Conservation (phyloP, 2,113 vertebrate genomes). For the Alligator mississippiensis region DNA sequence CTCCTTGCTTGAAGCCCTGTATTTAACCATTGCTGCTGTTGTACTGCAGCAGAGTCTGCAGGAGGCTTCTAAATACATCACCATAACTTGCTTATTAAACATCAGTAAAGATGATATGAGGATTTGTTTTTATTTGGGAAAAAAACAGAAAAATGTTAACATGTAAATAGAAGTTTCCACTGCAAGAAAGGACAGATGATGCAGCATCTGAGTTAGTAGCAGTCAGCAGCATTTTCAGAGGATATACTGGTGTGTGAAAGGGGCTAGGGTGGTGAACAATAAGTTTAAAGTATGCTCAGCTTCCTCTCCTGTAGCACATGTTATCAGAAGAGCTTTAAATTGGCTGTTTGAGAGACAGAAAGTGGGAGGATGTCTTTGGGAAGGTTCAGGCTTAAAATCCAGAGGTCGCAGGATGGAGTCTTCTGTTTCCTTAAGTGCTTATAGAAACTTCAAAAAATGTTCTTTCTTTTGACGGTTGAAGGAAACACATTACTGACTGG, state of each 20-base stretch:
- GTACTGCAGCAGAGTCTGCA: not conserved
- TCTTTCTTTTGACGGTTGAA: not conserved
- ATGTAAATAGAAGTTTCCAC: not conserved
- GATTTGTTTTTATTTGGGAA: slow-evolving; percentile 38
- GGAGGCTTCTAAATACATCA: slow-evolving; percentile 22
- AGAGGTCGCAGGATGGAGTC: not conserved
- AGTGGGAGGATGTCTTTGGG: not conserved
- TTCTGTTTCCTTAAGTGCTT: not conserved
- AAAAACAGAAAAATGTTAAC: slow-evolving; percentile 22
- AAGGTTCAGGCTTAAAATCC: not conserved
- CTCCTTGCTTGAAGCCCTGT: not conserved
- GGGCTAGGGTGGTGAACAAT: slow-evolving; percentile 11
- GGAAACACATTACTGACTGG: not conserved
- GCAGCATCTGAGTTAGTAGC: not conserved
- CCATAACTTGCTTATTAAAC: slow-evolving; percentile 37
- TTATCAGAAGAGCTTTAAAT: not conserved
- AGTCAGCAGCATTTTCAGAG: not conserved
- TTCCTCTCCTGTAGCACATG: not conserved
- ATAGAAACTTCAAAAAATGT: not conserved
- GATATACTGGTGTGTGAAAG: not conserved
- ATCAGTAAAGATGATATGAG: slow-evolving; percentile 49
- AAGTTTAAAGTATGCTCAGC: not conserved
- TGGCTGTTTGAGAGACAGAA: not conserved
- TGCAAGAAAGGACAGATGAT: not conserved
- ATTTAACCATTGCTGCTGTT: slow-evolving; percentile 6